Evolutionary conservation across 2,113 vertebrate genomes (phyloP), one percentile per base, ranked within the genome.

Genomic region (Cynopterus brachyotis): DNA sequence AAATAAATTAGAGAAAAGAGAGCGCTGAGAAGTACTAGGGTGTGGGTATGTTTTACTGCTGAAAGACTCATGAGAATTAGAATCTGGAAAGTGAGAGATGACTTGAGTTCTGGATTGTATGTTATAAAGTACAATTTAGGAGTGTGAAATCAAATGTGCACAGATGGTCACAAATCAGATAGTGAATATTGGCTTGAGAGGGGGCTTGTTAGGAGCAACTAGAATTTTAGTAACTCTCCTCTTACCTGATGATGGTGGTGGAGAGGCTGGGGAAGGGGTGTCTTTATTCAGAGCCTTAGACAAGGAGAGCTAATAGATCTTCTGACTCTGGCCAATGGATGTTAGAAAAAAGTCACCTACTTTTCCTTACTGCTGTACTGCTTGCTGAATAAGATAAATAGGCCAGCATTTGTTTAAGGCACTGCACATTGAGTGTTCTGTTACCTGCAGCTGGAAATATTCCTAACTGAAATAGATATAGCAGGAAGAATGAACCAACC

Each of bases 221-320:
- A 7, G 62, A 72, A 50, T 40, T 85, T 76, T 47, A 40, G 26
- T 42, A 15, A 53, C 4, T 22, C 6, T 76, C 17, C 83, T 53
- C 67, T 59, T 28, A 17, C 42, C 9, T 76, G 42, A 45, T n/a
- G 40, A n/a, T 37, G 55, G 20, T 55, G 40, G 45, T 22, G 6
- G 28, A 28, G 53, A 45, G 3, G 3, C 50, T 42, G 7, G 15
- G 40, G 7, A 72, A 70, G 0, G 4, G 0, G 12, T 26, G 1
- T 35, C 30, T n/a, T 92, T 32, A 37, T 12, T 78, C 37, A 47
- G 78, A 55, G 10, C 1, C 20, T 15, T 19, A n/a, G 32, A 42
- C 35, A 6, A 8, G 20, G 62, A 78, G 37, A 60, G 22, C 30
- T 57, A 17, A 3, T 59, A 24, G 16, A 17, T 50, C 24, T 30